Base-by-base conservation (phyloP, 2,888 invertebrate species). In the Phalera bucephala region DNA sequence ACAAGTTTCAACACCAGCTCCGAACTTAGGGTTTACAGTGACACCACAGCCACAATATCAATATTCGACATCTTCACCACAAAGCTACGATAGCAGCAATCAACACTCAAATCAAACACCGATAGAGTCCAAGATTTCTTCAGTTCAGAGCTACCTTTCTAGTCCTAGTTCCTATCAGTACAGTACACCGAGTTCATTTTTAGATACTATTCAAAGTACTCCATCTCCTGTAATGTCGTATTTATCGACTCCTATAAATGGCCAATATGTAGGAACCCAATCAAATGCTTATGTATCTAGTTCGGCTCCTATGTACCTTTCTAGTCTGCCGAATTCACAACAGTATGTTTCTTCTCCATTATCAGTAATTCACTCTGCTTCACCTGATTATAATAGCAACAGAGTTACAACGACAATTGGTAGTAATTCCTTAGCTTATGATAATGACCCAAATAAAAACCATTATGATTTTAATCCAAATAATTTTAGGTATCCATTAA, bases 21-120 rank as follows among this genome's bases (percentile, higher is more conserved):
- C 87, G 4, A 76, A 59, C 35, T 48, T 77, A 40, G 73, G 79
- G 14, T 88, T 88, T 43, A 82, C 88, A 31, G 84, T 78, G 0
- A 89, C 87, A 29, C 88, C 87, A 9, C 83, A 80, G 45, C 84
- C 87, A 23, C 82, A 77, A 36, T 86, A 80, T 42, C 86, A 83
- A 46, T 86, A 80, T 51, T 80, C 88, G 7, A 83, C 85, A 7
- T 65, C 71, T 25, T 54, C 78, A 13, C 57, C 76, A 9, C 53
- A 73, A 19, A 70, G 54, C 41, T 87, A 78, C 45, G 83, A 84
- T 36, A 76, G 54, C 45, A 62, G 43, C 33, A 77, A 72, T 30
- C 77, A 72, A 46, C 75, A 73, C 2, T 21, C 8, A 47, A 60
- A 67, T 1, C 25, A 25, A 12, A 82, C 75, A 56, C 76, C 72